Base-by-base conservation (phyloP, 2,888 invertebrate species). In the Blera fallax region DNA sequence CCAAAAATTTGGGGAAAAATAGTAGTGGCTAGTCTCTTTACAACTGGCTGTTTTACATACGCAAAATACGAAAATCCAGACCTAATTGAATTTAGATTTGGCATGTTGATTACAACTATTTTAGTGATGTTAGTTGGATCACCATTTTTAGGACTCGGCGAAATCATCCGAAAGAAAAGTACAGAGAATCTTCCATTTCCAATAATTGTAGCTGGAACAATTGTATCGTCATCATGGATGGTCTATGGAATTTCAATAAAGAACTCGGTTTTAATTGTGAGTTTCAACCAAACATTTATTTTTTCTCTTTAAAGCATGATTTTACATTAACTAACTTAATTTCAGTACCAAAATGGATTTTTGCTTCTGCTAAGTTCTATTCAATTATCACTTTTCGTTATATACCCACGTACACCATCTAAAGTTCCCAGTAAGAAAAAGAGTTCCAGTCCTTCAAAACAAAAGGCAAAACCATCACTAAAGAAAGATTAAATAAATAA, bases 171-270 rank as follows among this genome's bases (percentile, higher is more conserved):
- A 89, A 96, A 95, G 14, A 95, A 96, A 92, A 97, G 96, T 91
- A 97, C 98, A 0, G 97, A 96, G 83, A 95, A 95, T 40, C 93
- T 99, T 92, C 98, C 98, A 4, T 97, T 98, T 91, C 97, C 97
- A 7, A 93, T 98, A 78, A 97, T 98, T 89, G 92, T 97, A 37
- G 95, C 96, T 88, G 97, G 96, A 87, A 94, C 97, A 32, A 89
- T 97, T 5, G 97, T 98, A n/a, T 87, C 90, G 16, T 81, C 88
- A 2, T 88, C 91, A 11, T 92, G 92, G 92, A 87, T 90, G 50
- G 29, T 90, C 1, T 92, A 92, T 80, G 92, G 91, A 1, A 79
- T 92, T 16, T 91, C 92, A 3, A 90, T 92, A 14, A 88, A 89
- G 58, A 92, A 91, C 82, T 60, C 87, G 60, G 88, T 90, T 67